Conservation (phyloP, 2,888 invertebrate genomes). For the Eilema caniola region DNA sequence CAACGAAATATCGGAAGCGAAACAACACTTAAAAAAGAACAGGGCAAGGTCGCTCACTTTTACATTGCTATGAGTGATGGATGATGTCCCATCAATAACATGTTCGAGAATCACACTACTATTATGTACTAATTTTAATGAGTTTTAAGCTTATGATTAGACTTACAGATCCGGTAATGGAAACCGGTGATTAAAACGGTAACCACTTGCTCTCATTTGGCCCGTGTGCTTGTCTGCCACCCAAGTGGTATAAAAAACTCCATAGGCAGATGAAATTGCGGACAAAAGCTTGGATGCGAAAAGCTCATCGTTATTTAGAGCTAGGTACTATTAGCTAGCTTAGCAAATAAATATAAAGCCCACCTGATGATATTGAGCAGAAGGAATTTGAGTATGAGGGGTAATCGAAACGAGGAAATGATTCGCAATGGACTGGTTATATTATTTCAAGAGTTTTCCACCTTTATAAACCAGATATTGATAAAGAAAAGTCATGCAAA, state of each 20-base stretch:
- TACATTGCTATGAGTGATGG: constrained; percentile 16
- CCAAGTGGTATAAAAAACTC: neutral
- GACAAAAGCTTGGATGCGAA: neutral
- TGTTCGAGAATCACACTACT: neutral
- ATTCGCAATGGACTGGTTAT: too few species aligned
- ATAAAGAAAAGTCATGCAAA: too few species aligned
- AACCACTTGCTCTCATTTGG: too few species aligned
- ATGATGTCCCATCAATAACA: neutral
- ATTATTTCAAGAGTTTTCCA: too few species aligned
- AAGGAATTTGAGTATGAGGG: too few species aligned
- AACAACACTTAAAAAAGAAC: constrained; percentile 34
- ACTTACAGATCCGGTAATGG: neutral
- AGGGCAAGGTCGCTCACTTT: constrained; percentile 38
- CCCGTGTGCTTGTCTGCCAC: too few species aligned
- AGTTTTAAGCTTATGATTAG: neutral
- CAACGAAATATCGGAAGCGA: constrained; percentile 40
- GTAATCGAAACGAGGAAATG: neutral
- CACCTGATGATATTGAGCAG: too few species aligned
- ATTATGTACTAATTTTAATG: neutral
- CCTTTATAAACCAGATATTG: too few species aligned
- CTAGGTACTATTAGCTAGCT: neutral
- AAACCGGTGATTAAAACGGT: neutral
- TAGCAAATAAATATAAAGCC: neutral
- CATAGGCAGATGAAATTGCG: neutral
- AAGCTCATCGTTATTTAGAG: neutral